Base-by-base conservation (phyloP, 1,140 invertebrate species). In the Drosophila sturtevanti region DNA sequence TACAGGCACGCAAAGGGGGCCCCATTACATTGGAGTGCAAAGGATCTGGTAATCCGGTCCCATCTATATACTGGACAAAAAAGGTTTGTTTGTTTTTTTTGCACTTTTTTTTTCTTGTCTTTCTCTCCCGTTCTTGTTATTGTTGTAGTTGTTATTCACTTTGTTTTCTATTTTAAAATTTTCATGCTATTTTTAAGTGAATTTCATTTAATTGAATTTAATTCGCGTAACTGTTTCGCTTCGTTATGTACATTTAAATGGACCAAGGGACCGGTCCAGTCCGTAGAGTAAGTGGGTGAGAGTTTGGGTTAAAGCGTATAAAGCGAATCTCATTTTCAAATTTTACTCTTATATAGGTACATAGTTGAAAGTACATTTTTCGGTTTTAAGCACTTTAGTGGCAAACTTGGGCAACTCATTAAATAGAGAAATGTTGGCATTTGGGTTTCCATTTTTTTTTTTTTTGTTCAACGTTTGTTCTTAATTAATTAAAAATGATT, bases 21-120 rank as follows among this genome's bases (percentile, higher is more conserved):
- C 93, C 94, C 21, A 94, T 95, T 3, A 95, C 94, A 7, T 90
- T 96, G 21, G 94, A 95, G 79, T 96, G 95, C 75, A 92, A 94
- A 62, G 94, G 94, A 0, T 93, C 94, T 4, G 95, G 95, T 12
- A 95, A 95, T 91, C 95, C 95, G n/a, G 94, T 94, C 34, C 95
- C 95, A 14, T 94, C 90, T 21, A 94, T 95, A 55, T 93, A 92
- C 10, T 96, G 95, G 95, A 93, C 94, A 44, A 94, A 94, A 85
- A 93, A 94, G 92, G 94, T 95, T 76, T 21, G 67, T 72, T 63
- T 31, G 92, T 85, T 61, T 14, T 52, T 58, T 55, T 59, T 11
- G 18, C 38, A 34, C 16, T 41, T 34, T 48, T 31, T 31, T 31
- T 31, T 31, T 31, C 27, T 31, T 31, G 27, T 31, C 10, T 52